Conservation (phyloP, 2,888 invertebrate genomes). For the Andrena hattorfiana region DNA sequence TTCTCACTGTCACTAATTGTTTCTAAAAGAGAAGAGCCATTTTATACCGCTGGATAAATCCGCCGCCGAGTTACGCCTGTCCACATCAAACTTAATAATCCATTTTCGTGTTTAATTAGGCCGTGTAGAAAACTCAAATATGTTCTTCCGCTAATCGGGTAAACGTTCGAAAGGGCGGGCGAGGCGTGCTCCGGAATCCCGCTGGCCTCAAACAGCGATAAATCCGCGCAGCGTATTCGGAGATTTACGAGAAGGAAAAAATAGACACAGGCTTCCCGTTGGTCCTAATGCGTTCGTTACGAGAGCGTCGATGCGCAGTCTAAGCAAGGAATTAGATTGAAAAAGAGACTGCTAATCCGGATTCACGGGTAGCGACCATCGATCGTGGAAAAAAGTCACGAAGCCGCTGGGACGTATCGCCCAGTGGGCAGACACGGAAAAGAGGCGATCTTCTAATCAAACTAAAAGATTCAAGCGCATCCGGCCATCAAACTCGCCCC, state of each 20-base stretch:
- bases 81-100: constrained; percentile 25
- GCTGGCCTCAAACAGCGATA: background rate
- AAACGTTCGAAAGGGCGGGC: constrained; percentile 8
- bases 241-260: background rate
- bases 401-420: too few relatives aligned
- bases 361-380: too few relatives aligned
- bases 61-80: constrained; percentile 3
- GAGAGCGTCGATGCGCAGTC: too few relatives aligned
- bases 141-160: constrained; percentile 9
- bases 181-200: background rate
- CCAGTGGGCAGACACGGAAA: constrained; percentile 30
- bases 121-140: constrained; percentile 12
- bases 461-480: constrained; percentile 65
- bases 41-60: constrained; percentile 10
- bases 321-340: too few relatives aligned
- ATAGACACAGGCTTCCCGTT: background rate
- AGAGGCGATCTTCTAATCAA: constrained; percentile 62
- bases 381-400: too few relatives aligned
- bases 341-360: too few relatives aligned
- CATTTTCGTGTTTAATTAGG: constrained; percentile 11
- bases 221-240: background rate
- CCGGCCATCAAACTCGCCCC: constrained; percentile 1
- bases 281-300: too few relatives aligned
- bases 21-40: background rate
- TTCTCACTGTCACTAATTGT: constrained; percentile 6